Evolutionary conservation across 2,888 invertebrate genomes (phyloP).

Genomic region (Alloscopus bannaensis): DNA sequence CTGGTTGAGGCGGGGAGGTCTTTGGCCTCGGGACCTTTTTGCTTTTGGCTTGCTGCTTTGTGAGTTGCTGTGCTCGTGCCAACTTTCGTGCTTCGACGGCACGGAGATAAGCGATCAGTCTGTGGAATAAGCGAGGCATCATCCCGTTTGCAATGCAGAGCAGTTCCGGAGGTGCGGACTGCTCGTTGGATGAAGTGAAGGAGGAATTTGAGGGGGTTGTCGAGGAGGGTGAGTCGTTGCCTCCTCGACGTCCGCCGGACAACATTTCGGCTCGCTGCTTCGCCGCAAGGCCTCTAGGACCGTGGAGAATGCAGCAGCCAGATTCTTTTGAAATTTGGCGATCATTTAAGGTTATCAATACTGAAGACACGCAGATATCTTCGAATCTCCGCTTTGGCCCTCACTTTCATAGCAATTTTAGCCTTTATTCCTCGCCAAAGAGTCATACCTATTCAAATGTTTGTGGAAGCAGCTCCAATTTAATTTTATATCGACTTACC

Average conservation of each 20-base stretch:
- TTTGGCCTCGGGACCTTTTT: conserved; percentile 34
- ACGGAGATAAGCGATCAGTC: conserved; percentile 74
- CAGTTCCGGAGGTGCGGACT: conserved; percentile 75
- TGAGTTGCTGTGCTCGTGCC: conserved; percentile 35
- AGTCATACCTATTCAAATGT: too few species aligned
- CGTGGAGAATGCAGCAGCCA: conserved; percentile 75
- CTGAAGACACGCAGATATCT: too few species aligned
- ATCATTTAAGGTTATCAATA: too few species aligned
- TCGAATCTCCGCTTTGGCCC: too few species aligned
- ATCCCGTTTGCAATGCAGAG: conserved; percentile 76
- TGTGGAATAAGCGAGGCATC: conserved; percentile 76
- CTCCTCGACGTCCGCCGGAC: not conserved
- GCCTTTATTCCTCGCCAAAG: too few species aligned
- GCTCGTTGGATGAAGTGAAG: conserved; percentile 56
- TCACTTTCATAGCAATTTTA: too few species aligned
- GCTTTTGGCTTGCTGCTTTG: conserved; percentile 24
- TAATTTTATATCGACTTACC: conserved; percentile 74
- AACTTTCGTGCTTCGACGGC: conserved; percentile 45
- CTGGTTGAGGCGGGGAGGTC: conserved; percentile 24
- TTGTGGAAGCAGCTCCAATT: too few species aligned
- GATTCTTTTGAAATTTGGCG: too few species aligned
- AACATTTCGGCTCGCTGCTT: conserved; percentile 29
- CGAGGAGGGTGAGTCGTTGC: conserved; percentile 4
- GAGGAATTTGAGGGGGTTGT: conserved; percentile 9
- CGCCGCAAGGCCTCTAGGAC: conserved; percentile 44